phyloP scores from a whole-genome alignment of 2,113 vertebrate genomes.

The Quiscalus mexicanus region DNA sequence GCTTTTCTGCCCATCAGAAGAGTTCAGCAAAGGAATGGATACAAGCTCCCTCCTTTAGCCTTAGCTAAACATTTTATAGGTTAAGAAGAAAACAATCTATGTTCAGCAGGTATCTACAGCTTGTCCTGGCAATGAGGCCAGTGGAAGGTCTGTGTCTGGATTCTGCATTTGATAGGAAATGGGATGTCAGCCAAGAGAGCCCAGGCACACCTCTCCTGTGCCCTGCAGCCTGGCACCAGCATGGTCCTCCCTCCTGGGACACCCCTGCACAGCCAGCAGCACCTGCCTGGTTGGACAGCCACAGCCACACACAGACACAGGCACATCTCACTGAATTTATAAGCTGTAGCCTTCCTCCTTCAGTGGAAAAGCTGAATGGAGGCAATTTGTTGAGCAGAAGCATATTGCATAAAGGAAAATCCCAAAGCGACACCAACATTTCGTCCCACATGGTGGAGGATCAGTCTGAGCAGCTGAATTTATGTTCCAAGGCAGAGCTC shows the following conservation, averaged over 20 bases:
- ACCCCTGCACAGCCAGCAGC: neutral
- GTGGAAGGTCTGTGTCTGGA: neutral
- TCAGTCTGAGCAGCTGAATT: neutral
- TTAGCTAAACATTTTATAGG: neutral
- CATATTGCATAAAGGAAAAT: neutral
- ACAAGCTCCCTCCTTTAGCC: neutral
- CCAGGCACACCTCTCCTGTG: fast-evolving
- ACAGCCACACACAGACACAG: neutral
- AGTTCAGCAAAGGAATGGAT: neutral
- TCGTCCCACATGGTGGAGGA: fast-evolving
- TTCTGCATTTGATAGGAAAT: neutral
- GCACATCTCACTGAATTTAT: neutral
- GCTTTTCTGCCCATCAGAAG: neutral
- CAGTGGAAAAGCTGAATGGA: neutral
- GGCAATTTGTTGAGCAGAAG: neutral
- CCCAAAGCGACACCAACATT: neutral
- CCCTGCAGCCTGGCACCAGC: neutral
- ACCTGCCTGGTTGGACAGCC: neutral
- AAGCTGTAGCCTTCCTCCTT: neutral
- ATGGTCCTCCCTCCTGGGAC: fast-evolving
- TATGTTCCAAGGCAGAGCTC: neutral
- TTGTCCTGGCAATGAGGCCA: neutral
- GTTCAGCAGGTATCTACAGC: neutral
- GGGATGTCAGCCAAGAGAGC: neutral
- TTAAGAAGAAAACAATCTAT: neutral